phyloP scores from a whole-genome alignment of 2,113 vertebrate genomes.

The Cryptomyrus ogoouensis region DNA sequence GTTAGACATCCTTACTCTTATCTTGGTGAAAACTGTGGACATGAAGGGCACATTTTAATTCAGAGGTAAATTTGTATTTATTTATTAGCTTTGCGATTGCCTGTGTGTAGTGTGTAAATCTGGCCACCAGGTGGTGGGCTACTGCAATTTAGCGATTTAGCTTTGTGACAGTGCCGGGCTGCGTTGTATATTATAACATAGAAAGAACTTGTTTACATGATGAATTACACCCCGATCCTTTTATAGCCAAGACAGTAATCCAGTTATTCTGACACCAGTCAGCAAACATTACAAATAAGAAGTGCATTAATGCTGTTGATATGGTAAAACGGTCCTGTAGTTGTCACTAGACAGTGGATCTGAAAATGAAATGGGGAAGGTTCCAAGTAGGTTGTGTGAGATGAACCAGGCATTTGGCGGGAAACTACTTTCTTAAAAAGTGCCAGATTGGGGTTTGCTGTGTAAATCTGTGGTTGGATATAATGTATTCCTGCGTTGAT shows the following conservation, averaged over 20 bases:
- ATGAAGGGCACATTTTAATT: constrained; percentile 22
- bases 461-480: not conserved
- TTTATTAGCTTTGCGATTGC: constrained; percentile 12
- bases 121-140: constrained; percentile 34
- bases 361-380: not conserved
- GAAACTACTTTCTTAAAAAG: not conserved
- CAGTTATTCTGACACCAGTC: constrained; percentile 7
- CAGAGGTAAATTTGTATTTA: constrained; percentile 5
- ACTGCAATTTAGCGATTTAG: constrained; percentile 27
- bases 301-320: constrained; percentile 2
- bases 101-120: constrained; percentile 21
- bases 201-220: constrained; percentile 42
- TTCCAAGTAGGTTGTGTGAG: not conserved
- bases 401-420: not conserved
- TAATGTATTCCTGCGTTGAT: not conserved
- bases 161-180: constrained; percentile 1
- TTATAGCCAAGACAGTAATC: constrained; percentile 10
- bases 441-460: not conserved
- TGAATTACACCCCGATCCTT: constrained; percentile 25
- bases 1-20: not conserved
- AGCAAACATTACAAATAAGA: not conserved
- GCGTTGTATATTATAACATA: constrained; percentile 14
- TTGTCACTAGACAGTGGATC: not conserved
- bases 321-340: not conserved
- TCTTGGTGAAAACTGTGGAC: constrained; percentile 6